Base-by-base conservation (phyloP, 2,888 invertebrate species). In the Biston stratarius region DNA sequence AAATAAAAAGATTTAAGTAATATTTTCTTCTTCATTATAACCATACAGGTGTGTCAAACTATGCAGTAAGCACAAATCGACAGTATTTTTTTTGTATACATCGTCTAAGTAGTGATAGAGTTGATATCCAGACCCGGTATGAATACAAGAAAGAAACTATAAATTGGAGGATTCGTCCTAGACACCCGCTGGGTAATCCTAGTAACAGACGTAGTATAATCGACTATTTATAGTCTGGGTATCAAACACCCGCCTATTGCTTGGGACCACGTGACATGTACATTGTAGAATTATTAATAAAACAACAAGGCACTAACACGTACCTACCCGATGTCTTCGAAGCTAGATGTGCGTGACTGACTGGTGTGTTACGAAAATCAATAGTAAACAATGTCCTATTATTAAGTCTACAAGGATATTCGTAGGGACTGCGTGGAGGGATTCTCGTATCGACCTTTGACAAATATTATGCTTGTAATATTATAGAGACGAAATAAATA, bases 161-260 rank as follows among this genome's bases (percentile, higher is more conserved):
- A 61, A 58, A 65, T 70, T 51, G 64, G 52, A 70, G 72, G 66
- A 73, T 77, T 60, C 55, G 55, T 55, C 55, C 80, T 78, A 81
- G 87, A 86, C 83, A 86, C 86, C 84, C 87, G 85, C 86, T 76
- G 87, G 83, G 86, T 80, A 80, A 83, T 85, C 83, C 83, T 84
- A 80, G 79, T 80, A 83, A 77, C 83, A 80, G 82, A 79, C 84
- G 82, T 80, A 83, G 84, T 81, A 86, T 88, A 87, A 86, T 85
- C 78, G 78, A 78, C 86, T 92, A 92, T 90, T 88, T 85, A 89
- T 92, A 91, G 90, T 83, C 80, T 82, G 84, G 24, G 79, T 87
- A 89, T 87, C 84, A 87, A 86, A 87, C 87, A 85, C 85, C 83
- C 83, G 86, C 82, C 83, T 81, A 83, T 83, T 85, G 83, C 85